Evolutionary conservation across 2,888 invertebrate species (phyloP).

Genomic region (Lasioglossum malachurum): DNA sequence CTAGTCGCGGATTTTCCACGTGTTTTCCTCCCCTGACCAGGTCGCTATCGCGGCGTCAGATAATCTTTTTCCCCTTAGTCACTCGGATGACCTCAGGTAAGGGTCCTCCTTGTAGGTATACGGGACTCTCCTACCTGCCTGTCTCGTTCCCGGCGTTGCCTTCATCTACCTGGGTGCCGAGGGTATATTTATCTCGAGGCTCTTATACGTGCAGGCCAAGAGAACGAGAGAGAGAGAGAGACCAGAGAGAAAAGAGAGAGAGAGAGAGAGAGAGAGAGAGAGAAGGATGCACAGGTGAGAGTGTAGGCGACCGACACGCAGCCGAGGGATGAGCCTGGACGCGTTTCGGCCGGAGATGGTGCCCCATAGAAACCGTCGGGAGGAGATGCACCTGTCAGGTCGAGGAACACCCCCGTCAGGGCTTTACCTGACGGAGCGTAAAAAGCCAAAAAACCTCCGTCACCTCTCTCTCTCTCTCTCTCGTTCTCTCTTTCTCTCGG

Average conservation of each 20-base stretch:
- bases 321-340: conserved; percentile 40
- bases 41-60: conserved; percentile 36
- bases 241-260: neutral
- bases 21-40: conserved; percentile 2
- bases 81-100: conserved; percentile 65
- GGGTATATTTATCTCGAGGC: conserved; percentile 67
- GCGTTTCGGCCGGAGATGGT: conserved; percentile 50
- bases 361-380: conserved; percentile 54
- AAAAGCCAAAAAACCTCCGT: conserved; percentile 74
- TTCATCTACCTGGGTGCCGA: conserved; percentile 61
- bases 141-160: conserved; percentile 49
- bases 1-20: conserved; percentile 56
- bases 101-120: conserved; percentile 47
- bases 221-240: neutral
- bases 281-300: neutral
- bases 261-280: neutral
- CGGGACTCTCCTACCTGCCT: conserved; percentile 66
- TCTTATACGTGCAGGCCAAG: conserved; percentile 12
- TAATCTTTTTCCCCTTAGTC: conserved; percentile 64
- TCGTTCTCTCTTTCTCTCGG: neutral
- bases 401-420: conserved; percentile 77
- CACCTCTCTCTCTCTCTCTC: conserved; percentile 46
- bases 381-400: conserved; percentile 79
- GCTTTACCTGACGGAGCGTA: conserved; percentile 75
- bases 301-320: conserved; percentile 11